Evolutionary conservation across 2,888 invertebrate species (phyloP).

Genomic region (Mesopsocus fuscifrons): DNA sequence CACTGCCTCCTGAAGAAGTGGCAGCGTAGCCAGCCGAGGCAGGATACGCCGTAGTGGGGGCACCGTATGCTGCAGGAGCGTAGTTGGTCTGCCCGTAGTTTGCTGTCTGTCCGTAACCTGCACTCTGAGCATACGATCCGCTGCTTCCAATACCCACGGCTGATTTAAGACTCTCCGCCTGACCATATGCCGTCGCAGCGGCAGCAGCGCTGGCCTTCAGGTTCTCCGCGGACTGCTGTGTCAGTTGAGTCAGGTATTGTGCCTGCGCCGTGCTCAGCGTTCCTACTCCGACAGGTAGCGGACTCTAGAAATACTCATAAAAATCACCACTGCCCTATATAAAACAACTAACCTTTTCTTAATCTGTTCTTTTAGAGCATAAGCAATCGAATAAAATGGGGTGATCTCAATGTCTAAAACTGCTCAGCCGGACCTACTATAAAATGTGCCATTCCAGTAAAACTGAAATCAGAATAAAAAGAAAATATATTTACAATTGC

Average conservation of each 20-base stretch:
- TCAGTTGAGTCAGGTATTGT: conserved; percentile 36
- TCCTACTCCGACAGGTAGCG: conserved; percentile 16
- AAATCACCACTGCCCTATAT: conserved; percentile 1
- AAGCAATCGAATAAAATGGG: too few relatives aligned
- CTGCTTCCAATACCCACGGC: conserved; percentile 23
- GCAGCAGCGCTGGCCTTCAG: conserved; percentile 29
- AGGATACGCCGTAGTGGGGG: too few relatives aligned
- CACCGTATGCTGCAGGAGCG: not conserved
- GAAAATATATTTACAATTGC: too few relatives aligned
- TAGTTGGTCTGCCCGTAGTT: not conserved
- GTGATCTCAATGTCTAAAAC: too few relatives aligned
- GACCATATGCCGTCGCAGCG: conserved; percentile 13
- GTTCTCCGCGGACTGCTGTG: conserved; percentile 30
- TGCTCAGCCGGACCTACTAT: too few relatives aligned
- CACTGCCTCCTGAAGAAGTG: too few relatives aligned
- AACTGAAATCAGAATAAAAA: too few relatives aligned
- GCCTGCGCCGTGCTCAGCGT: conserved; percentile 35
- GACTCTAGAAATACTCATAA: conserved; percentile 16
- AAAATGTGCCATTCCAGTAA: too few relatives aligned
- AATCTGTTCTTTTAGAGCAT: too few relatives aligned
- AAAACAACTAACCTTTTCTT: too few relatives aligned
- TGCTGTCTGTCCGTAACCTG: conserved; percentile 3
- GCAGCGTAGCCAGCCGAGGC: too few relatives aligned
- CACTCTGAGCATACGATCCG: not conserved
- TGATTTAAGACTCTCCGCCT: conserved; percentile 30